Conservation (phyloP, 2,888 invertebrate genomes). For the Pocota personata region DNA sequence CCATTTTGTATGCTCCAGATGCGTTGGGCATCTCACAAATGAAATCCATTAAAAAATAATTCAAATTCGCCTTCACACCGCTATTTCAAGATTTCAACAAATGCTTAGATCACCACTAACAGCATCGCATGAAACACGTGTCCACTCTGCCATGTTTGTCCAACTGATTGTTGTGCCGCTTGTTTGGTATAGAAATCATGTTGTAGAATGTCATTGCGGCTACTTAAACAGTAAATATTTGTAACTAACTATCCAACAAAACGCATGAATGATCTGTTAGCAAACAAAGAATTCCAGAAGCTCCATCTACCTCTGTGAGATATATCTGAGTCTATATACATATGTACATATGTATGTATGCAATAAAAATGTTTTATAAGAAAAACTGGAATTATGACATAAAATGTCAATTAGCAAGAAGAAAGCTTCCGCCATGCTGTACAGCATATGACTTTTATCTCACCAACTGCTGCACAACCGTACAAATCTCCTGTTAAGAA, state of each 20-base stretch:
- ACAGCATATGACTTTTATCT: neutral
- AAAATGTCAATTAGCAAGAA: slow-evolving; percentile 61
- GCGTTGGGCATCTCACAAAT: slow-evolving; percentile 19
- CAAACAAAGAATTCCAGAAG: slow-evolving; percentile 49
- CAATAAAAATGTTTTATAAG: neutral
- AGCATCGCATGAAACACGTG: slow-evolving; percentile 9
- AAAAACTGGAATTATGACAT: slow-evolving; percentile 49
- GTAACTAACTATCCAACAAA: slow-evolving; percentile 56
- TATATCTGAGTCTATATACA: too few relatives aligned
- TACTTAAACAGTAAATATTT: slow-evolving; percentile 56
- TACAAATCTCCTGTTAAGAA: neutral
- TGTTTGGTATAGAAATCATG: slow-evolving; percentile 41
- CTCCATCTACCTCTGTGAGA: neutral
- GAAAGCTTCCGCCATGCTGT: slow-evolving; percentile 53
- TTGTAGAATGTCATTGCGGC: slow-evolving; percentile 46
- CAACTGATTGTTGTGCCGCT: slow-evolving; percentile 36
- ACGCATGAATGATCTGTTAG: slow-evolving; percentile 25
- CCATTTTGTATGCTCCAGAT: slow-evolving; percentile 1
- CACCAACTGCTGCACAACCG: neutral
- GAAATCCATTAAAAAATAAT: slow-evolving; percentile 55
- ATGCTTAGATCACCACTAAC: neutral
- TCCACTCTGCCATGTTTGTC: slow-evolving; percentile 30
- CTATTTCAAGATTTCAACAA: slow-evolving; percentile 38
- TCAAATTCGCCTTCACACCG: slow-evolving; percentile 57
- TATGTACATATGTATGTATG: neutral